Conservation (phyloP, 2,888 invertebrate genomes). For the Sympetrum striolatum region DNA sequence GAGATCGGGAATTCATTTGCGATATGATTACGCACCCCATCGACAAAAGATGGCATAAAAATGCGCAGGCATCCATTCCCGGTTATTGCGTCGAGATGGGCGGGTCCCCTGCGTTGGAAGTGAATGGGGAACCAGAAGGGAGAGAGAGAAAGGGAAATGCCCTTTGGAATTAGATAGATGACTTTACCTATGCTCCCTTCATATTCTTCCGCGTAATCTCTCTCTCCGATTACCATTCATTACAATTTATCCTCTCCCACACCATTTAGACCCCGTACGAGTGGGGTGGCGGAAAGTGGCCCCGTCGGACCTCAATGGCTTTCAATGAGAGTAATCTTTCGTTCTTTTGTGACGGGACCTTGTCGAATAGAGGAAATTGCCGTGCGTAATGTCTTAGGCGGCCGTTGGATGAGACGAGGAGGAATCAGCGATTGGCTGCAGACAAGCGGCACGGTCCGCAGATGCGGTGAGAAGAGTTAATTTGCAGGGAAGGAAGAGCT, state of each 20-base stretch:
- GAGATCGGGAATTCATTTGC: background rate
- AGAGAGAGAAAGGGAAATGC: background rate
- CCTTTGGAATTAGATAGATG: background rate
- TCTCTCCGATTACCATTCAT: background rate
- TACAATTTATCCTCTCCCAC: background rate
- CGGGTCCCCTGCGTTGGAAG: too few species aligned
- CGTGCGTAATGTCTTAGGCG: background rate
- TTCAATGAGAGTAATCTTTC: background rate
- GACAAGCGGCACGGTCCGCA: background rate
- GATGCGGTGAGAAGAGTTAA: too few species aligned
- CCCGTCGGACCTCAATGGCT: background rate
- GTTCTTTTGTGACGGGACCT: background rate
- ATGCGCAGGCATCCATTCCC: background rate
- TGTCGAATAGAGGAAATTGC: background rate
- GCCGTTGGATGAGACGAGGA: background rate
- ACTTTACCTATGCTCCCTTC: background rate
- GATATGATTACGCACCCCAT: too few species aligned
- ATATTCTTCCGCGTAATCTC: background rate
- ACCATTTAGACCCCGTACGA: background rate
- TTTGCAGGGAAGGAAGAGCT: too few species aligned
- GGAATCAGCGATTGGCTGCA: background rate
- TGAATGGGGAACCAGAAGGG: background rate
- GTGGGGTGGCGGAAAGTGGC: background rate
- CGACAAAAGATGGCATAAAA: background rate
- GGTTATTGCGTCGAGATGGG: too few species aligned